Evolutionary conservation across 2,797 vertebrate genomes (phyloP).

Genomic region (Gymnopithys bicolor): DNA sequence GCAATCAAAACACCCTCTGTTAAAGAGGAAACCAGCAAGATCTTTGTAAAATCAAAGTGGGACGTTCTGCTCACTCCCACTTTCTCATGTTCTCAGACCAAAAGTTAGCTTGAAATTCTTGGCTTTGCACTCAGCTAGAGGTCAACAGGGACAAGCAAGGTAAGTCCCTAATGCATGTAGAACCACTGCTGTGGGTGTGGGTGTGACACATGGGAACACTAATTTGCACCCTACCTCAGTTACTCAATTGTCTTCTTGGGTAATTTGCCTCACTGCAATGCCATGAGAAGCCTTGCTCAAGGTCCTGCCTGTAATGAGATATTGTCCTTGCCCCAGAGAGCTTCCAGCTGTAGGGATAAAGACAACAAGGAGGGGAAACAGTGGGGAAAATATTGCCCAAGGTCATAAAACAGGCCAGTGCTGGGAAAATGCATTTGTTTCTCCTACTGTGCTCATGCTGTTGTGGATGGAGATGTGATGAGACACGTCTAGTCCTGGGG

Average conservation of each 20-base stretch:
- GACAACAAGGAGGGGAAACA: background rate
- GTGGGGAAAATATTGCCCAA: background rate
- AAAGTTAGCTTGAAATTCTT: background rate
- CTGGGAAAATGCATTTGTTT: background rate
- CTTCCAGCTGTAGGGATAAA: background rate
- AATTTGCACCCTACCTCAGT: background rate
- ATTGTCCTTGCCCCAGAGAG: background rate
- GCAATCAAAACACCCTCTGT: background rate
- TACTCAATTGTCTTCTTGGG: background rate
- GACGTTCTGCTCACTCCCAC: background rate
- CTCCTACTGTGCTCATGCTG: background rate
- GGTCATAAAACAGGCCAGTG: background rate
- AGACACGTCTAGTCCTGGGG: background rate
- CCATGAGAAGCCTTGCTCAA: background rate
- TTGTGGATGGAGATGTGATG: rapidly evolving
- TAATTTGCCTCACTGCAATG: background rate
- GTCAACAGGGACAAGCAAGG: background rate
- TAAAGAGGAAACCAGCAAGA: background rate
- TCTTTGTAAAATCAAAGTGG: background rate
- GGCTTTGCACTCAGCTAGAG: background rate
- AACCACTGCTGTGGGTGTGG: background rate
- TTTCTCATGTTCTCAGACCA: background rate
- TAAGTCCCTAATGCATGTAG: background rate
- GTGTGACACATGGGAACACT: background rate
- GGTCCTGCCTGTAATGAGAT: background rate